Base-by-base conservation (phyloP, 2,113 vertebrate genomes). In the Machaerirhynchus nigripectus region DNA sequence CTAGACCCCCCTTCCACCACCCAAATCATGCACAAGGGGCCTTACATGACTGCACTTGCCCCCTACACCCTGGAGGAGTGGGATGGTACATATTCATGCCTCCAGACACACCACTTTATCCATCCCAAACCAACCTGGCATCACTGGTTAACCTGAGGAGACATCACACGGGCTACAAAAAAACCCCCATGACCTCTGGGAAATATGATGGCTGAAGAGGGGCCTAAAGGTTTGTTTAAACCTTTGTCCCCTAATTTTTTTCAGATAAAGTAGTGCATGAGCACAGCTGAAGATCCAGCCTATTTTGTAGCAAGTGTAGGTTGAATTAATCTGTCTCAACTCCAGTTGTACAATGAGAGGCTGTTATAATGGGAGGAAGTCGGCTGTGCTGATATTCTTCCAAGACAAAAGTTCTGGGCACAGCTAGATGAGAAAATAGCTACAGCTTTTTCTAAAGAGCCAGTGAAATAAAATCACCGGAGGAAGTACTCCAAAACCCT, bases 331-430 rank as follows among this genome's bases (percentile, higher is more conserved):
- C 67, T 84, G 57, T 70, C 74, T 91, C 77, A n/a, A 78, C 9
- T 76, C 61, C 46, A 15, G 21, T n/a, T 82, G 69, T 47, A 91
- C 64, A 75, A 46, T 21, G 55, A 84, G 37, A 80, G 67, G 37
- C 26, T 79, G 76, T 52, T 92, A 47, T 84, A 94, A 85, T 35
- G 28, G 65, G 31, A 81, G 85, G 77, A 93, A 96, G 86, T 68
- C 1, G 0, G 8, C 61, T 78, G 61, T 89, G 27, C 49, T 73
- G 39, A 17, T 82, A 53, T 78, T 93, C 59, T 93, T 83, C 65
- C 39, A 60, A 90, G 57, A 96, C 76, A 93, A 80, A 93, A 94
- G 76, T 93, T 90, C 83, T 87, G 76, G 84, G 73, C 73, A 53
- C 56, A 68, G 73, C 83, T 92, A 67, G 52, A 77, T 81, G 79